These are phyloP conservation scores for Poliocrania exsul DNA, from an alignment of 2,797 vertebrate species.

Conservation along the genomic window DNA sequence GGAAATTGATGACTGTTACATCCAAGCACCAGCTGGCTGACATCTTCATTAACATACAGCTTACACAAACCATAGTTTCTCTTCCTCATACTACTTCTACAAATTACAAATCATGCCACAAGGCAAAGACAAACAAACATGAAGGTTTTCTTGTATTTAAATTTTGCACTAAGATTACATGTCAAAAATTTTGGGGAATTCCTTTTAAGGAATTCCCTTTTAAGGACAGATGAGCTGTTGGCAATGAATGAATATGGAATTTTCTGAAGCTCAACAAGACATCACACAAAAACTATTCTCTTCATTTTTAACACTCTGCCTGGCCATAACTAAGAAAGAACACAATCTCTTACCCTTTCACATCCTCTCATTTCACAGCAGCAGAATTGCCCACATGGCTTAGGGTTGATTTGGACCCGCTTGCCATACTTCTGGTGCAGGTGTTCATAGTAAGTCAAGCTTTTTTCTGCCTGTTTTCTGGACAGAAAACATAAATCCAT, in stretches of 20 bases:
- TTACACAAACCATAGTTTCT: not conserved
- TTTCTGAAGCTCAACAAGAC: not conserved
- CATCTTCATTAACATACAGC: not conserved
- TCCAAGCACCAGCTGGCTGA: not conserved
- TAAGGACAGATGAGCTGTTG: not conserved
- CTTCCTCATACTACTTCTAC: not conserved
- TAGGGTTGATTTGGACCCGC: constrained; percentile 81
- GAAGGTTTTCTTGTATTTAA: not conserved
- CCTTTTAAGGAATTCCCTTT: not conserved
- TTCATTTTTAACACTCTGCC: not conserved
- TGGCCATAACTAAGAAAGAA: not conserved
- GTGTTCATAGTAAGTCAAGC: constrained; percentile 85
- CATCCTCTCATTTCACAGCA: constrained; percentile 81
- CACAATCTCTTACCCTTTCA: constrained; percentile 70
- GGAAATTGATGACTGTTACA: constrained; percentile 3
- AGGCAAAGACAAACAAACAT: not conserved
- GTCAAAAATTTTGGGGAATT: not conserved
- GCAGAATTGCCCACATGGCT: constrained; percentile 85
- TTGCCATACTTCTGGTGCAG: constrained; percentile 75
- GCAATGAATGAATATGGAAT: not conserved
- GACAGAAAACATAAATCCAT: not conserved
- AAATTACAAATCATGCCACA: not conserved
- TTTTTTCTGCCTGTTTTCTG: constrained; percentile 89
- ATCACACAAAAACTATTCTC: not conserved
- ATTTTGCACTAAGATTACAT: not conserved